Evolutionary conservation across 2,113 vertebrate genomes (phyloP).

Genomic region (Ploceus nigricollis): DNA sequence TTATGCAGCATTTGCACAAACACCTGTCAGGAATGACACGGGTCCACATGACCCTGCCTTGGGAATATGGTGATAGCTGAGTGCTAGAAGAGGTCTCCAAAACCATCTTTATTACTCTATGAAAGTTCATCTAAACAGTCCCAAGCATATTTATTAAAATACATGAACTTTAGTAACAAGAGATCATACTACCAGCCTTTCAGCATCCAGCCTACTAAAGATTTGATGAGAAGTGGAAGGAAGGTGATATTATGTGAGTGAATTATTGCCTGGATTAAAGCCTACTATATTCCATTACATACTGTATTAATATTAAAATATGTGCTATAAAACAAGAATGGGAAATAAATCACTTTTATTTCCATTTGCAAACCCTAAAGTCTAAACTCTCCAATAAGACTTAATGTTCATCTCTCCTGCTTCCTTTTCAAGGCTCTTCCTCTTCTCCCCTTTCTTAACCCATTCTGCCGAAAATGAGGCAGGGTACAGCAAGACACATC

Average conservation of each 20-base stretch:
- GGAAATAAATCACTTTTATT: conserved; percentile 48
- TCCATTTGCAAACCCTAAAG: conserved; percentile 42
- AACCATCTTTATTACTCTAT: not conserved
- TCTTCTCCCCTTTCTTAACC: not conserved
- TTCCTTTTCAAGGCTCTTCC: not conserved
- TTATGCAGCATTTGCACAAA: not conserved
- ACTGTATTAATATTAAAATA: conserved; percentile 58
- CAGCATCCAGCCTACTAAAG: not conserved
- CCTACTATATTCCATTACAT: conserved; percentile 36
- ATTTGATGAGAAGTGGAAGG: conserved; percentile 19
- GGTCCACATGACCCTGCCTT: not conserved
- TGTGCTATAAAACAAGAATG: conserved; percentile 34
- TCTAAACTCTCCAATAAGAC: not conserved
- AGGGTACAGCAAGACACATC: not conserved
- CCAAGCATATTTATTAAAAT: not conserved
- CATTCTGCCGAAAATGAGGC: not conserved
- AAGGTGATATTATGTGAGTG: not conserved
- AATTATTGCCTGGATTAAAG: conserved; percentile 51
- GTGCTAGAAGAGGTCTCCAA: not conserved
- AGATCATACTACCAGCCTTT: not conserved
- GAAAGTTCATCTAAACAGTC: not conserved
- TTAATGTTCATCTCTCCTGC: not conserved
- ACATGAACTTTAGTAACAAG: not conserved
- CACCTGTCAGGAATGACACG: not conserved
- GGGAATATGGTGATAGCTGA: not conserved